phyloP scores from a whole-genome alignment of 2,888 invertebrate genomes.

The Marronus borbonicus region DNA sequence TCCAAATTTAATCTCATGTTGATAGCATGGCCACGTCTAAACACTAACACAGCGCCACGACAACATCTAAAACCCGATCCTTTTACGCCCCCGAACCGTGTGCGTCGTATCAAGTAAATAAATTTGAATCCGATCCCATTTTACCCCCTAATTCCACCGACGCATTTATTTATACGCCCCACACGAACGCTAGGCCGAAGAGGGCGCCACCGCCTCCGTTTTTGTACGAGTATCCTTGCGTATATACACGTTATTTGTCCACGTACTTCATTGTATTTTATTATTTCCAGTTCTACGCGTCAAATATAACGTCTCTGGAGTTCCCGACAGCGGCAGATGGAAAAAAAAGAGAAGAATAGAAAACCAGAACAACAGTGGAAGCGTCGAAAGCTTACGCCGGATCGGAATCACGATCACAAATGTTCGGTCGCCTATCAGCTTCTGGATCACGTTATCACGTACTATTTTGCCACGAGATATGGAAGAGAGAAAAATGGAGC shows the following conservation, averaged over 20 bases:
- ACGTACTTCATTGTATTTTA: slow-evolving; percentile 46
- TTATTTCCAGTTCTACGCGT: slow-evolving; percentile 45
- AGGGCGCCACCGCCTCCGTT: not conserved
- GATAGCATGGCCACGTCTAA: not conserved
- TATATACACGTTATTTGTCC: slow-evolving; percentile 41
- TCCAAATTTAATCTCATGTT: not conserved
- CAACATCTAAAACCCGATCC: slow-evolving; percentile 4
- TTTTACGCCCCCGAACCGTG: slow-evolving; percentile 23
- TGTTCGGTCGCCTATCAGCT: slow-evolving; percentile 25
- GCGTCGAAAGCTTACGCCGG: slow-evolving; percentile 13
- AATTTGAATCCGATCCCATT: slow-evolving; percentile 35
- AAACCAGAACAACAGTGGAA: not conserved
- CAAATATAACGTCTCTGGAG: slow-evolving; percentile 17
- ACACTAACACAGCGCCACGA: not conserved
- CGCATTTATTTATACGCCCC: slow-evolving; percentile 19
- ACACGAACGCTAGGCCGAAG: not conserved
- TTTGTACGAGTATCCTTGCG: slow-evolving; percentile 12
- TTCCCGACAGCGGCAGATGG: not conserved
- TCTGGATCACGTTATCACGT: slow-evolving; percentile 38
- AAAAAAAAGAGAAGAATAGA: slow-evolving; percentile 13
- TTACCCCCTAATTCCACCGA: not conserved
- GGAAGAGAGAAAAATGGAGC: not conserved
- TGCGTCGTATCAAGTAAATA: slow-evolving; percentile 26
- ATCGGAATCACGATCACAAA: slow-evolving; percentile 39
- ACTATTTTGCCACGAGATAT: slow-evolving; percentile 32